Conservation (phyloP, 2,797 vertebrate species). For the Falco berigora region DNA sequence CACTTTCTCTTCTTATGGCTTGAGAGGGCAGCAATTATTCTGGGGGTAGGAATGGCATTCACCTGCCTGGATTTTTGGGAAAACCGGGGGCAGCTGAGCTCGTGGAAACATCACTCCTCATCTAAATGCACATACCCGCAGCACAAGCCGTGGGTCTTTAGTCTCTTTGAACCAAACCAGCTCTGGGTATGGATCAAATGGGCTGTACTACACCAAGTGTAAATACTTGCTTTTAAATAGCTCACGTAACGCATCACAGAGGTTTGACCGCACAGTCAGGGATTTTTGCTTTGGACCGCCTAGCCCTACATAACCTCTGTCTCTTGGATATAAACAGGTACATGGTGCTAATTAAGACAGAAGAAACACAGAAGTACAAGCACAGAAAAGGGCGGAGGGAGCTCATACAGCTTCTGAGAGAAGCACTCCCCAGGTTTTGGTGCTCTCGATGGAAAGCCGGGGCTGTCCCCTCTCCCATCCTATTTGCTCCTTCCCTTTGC, state of each 20-base stretch:
- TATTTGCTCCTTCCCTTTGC: background rate
- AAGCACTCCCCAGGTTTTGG: background rate
- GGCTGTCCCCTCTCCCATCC: background rate
- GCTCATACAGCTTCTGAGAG: background rate
- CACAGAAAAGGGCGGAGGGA: background rate
- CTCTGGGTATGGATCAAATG: background rate
- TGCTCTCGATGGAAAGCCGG: background rate
- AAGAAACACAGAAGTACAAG: background rate
- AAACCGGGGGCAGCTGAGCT: background rate
- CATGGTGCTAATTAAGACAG: background rate
- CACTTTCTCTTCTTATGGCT: background rate
- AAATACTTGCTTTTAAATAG: background rate
- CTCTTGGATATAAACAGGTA: background rate
- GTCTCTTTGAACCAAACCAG: background rate
- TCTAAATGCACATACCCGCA: accelerated
- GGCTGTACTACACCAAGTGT: background rate
- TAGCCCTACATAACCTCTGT: background rate
- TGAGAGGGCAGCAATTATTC: background rate
- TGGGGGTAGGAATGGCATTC: background rate
- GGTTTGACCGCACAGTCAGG: background rate
- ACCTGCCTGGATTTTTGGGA: background rate
- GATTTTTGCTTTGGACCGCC: background rate
- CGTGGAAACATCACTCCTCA: background rate
- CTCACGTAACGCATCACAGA: background rate
- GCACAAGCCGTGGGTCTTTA: background rate